Percentiles rank a stretch among this genome's conserved stretches.
phyloP scores from a whole-genome alignment of 2,888 invertebrate species.

The Latrodectus elegans region DNA sequence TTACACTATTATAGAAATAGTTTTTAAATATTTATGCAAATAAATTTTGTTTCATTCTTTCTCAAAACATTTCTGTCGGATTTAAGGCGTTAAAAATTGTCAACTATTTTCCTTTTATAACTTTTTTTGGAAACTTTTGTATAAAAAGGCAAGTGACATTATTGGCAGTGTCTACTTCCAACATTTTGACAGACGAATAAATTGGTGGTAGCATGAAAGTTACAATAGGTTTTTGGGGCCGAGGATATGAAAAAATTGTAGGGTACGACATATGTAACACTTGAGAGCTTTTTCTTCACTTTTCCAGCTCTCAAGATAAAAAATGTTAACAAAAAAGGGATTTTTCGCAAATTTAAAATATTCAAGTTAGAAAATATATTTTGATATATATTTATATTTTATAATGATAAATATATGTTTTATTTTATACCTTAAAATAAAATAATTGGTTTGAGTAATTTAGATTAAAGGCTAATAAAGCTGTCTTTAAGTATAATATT shows the following conservation, averaged over 20 bases:
- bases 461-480: too few species aligned
- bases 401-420: too few species aligned
- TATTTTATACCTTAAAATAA: too few species aligned
- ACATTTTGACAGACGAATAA: conserved; percentile 49
- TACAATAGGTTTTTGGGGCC: conserved; percentile 10
- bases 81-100: conserved; percentile 17
- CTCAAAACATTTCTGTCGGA: too few species aligned
- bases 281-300: conserved; percentile 27
- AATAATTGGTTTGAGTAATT: too few species aligned
- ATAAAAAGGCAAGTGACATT: conserved; percentile 36
- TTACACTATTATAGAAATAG: too few species aligned
- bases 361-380: too few species aligned
- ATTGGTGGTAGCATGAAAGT: conserved; percentile 46
- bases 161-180: conserved; percentile 14
- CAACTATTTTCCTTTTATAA: conserved; percentile 16
- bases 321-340: not conserved
- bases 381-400: too few species aligned
- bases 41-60: too few species aligned
- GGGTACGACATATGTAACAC: conserved; percentile 22
- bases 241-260: conserved; percentile 20
- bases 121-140: not conserved
- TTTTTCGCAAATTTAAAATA: not conserved
- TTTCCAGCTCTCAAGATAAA: too few species aligned
- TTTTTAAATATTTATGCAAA: too few species aligned
- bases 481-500: too few species aligned